Base-by-base conservation (phyloP, 2,113 vertebrate species). In the Oncorhynchus clarkii region DNA sequence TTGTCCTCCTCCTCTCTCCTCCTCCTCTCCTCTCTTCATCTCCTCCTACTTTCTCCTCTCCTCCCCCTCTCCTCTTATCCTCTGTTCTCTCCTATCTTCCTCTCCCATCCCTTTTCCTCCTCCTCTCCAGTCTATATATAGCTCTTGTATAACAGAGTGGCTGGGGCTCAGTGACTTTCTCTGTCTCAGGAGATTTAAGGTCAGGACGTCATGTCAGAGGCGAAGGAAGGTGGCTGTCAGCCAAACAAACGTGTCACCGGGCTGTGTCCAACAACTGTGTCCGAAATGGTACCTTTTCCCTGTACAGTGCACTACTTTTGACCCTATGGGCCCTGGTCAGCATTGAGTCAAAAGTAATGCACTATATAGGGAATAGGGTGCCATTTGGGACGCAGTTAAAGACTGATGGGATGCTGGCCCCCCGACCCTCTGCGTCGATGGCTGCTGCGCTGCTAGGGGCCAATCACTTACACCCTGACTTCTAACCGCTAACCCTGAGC, bases 141-240 rank as follows among this genome's bases (percentile, higher is more conserved):
- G 59, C 59, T 54, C 20, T 24, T 64, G 67, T 78, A 22, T 66
- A 79, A 76, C 1, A 9, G 59, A 22, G n/a, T n/a, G 16, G 62
- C 71, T 84, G 12, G 31, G 39, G 39, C 39, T 45, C 39, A 45
- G 39, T 73, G 77, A 68, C 70, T 82, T 71, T 79, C 68, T 75
- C 70, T n/a, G 27, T 73, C 80, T 77, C 80, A 67, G 8, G 26
- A 62, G 80, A 80, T 77, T 82, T 82, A 34, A 78, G 80, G 79
- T 83, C 84, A 83, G 79, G 66, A 73, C 70, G 74, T 79, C 9
- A 22, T 67, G 74, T 83, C 79, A 77, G 66, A 64, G 3, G 29
- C 31, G 80, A 68, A 73, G 76, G 78, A 68, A 75, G 78, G 80
- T 84, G 68, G 64, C 82, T 75, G 73, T 77, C 72, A 54, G 12